Base-by-base conservation (phyloP, 1,140 invertebrate species). In the Branchinecta lindahli region DNA sequence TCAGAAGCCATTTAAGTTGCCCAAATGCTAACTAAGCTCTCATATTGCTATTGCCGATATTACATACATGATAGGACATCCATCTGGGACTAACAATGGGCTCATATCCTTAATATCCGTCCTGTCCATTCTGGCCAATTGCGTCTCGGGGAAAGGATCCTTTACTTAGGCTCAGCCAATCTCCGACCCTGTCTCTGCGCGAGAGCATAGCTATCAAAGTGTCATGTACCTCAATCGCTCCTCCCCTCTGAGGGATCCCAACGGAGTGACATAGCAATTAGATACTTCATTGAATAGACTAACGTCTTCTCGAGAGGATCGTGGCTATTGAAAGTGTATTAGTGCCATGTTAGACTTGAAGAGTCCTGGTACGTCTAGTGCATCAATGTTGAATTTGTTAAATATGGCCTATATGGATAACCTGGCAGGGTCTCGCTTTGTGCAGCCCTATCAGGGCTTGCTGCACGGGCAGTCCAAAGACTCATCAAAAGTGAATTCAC, bases 391-490 rank as follows among this genome's bases (percentile, higher is more conserved):
- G 52, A 61, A 61, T 20, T 61, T 61, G 52, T 20, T 61, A 12
- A 61, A 61, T 61, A 61, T 61, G 18, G 52, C 52, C 12, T 61
- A 61, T 61, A 61, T 61, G 52, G 52, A 61, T 61, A 61, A 20
- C 18, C 12, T 61, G 4, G 12, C 52, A 15, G 52, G 52, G 6
- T 61, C 52, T 15, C 12, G 52, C 12, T 20, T 61, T 61, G 12
- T 61, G 18, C 18, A 12, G 12, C 18, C 12, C 18, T 12, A 61
- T 61, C 12, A 20, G 4, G 12, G 12, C 1, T 61, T 61, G 18
- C 18, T 61, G 18, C 33, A 33, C 33, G 33, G 33, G 33, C 33
- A 33, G 33, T 20, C 52, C 4, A 61, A 61, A 61, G 52, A 61
- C 12, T 61, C 52, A 61, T 6, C 2, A 61, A 61, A 61, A 20